These are phyloP conservation scores for Piezodorus guildinii DNA, from an alignment of 1,140 invertebrate genomes.

Conservation along the genomic window DNA sequence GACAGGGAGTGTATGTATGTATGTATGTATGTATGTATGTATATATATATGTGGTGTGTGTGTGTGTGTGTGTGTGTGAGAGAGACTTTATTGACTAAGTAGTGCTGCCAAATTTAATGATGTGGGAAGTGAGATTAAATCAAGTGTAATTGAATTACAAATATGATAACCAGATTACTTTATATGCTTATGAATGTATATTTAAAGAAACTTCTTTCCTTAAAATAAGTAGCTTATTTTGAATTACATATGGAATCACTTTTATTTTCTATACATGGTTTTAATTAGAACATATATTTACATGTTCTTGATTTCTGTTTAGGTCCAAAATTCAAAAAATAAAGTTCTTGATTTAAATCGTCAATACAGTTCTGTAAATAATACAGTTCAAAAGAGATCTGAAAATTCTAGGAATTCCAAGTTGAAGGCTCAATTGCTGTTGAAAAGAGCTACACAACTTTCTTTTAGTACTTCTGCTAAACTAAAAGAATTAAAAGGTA, in stretches of 20 bases:
- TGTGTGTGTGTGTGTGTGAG: no score
- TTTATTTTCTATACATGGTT: not conserved
- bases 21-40: no score
- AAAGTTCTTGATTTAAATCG: slow-evolving; percentile 41
- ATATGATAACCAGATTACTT: not conserved
- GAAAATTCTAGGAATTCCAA: slow-evolving; percentile 51
- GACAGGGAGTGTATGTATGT: no score
- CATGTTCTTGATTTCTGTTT: not conserved
- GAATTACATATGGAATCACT: not conserved
- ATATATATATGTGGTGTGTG: no score
- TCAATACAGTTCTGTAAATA: slow-evolving; percentile 46
- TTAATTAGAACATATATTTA: not conserved
- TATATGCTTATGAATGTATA: not conserved
- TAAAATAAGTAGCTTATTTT: not conserved
- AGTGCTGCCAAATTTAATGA: no score
- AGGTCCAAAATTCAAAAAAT: slow-evolving; percentile 42
- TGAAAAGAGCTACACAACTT: slow-evolving; percentile 46
- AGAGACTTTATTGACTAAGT: no score
- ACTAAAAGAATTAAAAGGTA: slow-evolving; percentile 16
- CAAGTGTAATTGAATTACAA: not conserved
- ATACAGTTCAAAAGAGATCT: slow-evolving; percentile 46
- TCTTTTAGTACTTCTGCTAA: slow-evolving; percentile 2
- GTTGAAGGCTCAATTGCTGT: slow-evolving; percentile 55
- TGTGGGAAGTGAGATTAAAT: not conserved
- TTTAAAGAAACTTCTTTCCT: not conserved